Conservation (phyloP, 2,888 invertebrate genomes). For the Leptopilina syphax region DNA sequence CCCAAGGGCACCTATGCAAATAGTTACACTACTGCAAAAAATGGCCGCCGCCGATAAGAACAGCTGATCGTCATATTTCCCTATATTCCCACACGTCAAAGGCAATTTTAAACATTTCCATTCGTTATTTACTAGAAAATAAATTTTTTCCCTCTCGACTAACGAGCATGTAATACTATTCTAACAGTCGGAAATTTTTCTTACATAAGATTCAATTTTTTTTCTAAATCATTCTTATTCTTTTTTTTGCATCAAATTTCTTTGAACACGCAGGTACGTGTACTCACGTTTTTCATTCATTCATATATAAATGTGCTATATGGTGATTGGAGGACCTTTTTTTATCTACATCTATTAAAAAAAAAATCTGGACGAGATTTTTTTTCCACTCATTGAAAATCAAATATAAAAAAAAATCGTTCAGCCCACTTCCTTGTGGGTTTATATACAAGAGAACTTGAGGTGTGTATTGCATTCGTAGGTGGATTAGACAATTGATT, state of each 20-base stretch:
- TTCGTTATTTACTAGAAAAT: too few relatives aligned
- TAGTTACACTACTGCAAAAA: too few relatives aligned
- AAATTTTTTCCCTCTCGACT: too few relatives aligned
- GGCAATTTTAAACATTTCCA: too few relatives aligned
- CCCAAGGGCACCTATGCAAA: too few relatives aligned
- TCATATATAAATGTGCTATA: too few relatives aligned
- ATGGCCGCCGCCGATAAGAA: too few relatives aligned
- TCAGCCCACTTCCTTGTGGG: conserved; percentile 40
- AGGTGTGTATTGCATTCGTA: conserved; percentile 30
- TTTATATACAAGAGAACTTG: conserved; percentile 7
- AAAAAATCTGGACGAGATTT: conserved; percentile 7
- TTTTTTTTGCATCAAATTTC: conserved; percentile 3
- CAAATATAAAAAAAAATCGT: conserved; percentile 23
- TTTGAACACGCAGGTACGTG: conserved; percentile 11
- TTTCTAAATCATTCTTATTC: neutral
- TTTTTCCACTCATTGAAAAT: too few relatives aligned
- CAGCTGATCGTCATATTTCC: too few relatives aligned
- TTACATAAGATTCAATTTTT: neutral
- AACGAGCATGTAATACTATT: too few relatives aligned
- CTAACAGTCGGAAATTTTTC: too few relatives aligned
- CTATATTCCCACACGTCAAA: too few relatives aligned
- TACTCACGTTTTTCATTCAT: conserved; percentile 27
- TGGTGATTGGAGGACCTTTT: conserved; percentile 11
- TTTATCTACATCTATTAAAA: conserved; percentile 4
- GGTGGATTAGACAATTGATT: conserved; percentile 27